These are phyloP conservation scores for Geodia barretti DNA, from an alignment of 37 sponge, comb jelly and placozoan species.

Conservation along the genomic window DNA sequence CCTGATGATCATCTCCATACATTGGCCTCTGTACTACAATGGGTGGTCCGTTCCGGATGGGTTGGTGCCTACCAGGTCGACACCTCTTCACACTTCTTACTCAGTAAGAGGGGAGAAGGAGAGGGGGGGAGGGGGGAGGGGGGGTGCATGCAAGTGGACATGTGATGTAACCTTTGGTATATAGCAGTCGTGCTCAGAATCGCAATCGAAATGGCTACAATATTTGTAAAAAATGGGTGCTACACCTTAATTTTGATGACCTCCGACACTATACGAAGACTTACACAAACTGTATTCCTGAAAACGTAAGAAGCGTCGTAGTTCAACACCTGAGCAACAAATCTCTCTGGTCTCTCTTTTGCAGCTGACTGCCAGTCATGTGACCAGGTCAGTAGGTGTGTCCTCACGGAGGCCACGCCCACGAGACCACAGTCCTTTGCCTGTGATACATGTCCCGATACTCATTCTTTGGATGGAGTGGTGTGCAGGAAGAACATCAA, in stretches of 20 bases:
- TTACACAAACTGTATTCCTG: too few species aligned
- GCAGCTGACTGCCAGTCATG: neutral
- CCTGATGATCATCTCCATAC: neutral
- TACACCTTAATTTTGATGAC: too few species aligned
- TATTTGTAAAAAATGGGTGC: too few species aligned
- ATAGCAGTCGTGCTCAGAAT: too few species aligned
- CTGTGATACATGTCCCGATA: slow-evolving; percentile 17
- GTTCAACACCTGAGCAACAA: neutral
- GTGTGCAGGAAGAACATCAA: neutral
- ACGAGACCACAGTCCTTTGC: neutral
- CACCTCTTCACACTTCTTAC: slow-evolving; percentile 1
- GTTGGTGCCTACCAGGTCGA: slow-evolving; percentile 5
- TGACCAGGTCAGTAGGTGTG: neutral
- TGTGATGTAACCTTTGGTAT: too few species aligned
- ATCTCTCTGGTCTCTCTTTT: neutral
- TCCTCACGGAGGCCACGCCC: neutral
- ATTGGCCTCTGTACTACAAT: slow-evolving; percentile 39
- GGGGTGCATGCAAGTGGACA: too few species aligned
- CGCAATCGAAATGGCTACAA: too few species aligned
- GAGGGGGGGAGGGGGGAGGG: too few species aligned
- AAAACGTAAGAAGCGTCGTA: too few species aligned
- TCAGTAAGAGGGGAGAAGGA: too few species aligned
- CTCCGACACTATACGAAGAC: too few species aligned
- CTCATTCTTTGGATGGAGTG: slow-evolving; percentile 3
- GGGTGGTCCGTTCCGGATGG: slow-evolving; percentile 12